Evolutionary conservation across 2,797 vertebrate species (phyloP).

Genomic region (Arremon aurantiirostris): DNA sequence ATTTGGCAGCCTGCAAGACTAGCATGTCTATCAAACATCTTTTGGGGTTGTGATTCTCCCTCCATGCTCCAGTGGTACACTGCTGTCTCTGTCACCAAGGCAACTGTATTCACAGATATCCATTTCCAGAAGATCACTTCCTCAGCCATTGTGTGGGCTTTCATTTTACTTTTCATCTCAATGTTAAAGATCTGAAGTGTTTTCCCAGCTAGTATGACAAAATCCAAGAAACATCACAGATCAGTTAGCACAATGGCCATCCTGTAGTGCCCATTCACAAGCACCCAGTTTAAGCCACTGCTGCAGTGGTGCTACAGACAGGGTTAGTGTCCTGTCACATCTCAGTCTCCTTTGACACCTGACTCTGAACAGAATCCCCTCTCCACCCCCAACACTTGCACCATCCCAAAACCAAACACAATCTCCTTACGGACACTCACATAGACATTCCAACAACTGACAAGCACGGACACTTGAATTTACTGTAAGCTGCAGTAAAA

Average conservation of each 20-base stretch:
- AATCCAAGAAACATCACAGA: conserved; percentile 35
- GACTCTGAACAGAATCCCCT: neutral
- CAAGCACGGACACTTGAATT: neutral
- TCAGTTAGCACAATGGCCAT: neutral
- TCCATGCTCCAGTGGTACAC: conserved; percentile 96
- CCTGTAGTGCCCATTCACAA: neutral
- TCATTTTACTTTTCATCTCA: conserved; percentile 96
- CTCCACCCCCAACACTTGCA: neutral
- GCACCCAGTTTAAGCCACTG: neutral
- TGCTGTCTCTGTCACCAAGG: conserved; percentile 87
- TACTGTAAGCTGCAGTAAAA: neutral
- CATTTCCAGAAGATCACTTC: conserved; percentile 96
- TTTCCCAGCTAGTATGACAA: conserved; percentile 83
- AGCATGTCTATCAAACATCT: conserved; percentile 90
- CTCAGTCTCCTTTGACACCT: neutral
- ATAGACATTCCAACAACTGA: neutral
- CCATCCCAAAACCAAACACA: neutral
- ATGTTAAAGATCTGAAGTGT: conserved; percentile 96
- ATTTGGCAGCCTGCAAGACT: conserved; percentile 91
- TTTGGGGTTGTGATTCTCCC: conserved; percentile 88
- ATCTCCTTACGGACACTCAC: neutral
- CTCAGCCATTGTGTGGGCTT: conserved; percentile 91
- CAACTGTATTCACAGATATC: conserved; percentile 91
- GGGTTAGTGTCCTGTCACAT: neutral
- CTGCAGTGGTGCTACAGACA: neutral